Percentiles rank a stretch among this genome's conserved stretches.
These are phyloP conservation scores for Numenius phaeopus DNA, from an alignment of 2,797 vertebrate genomes.

Conservation along the genomic window DNA sequence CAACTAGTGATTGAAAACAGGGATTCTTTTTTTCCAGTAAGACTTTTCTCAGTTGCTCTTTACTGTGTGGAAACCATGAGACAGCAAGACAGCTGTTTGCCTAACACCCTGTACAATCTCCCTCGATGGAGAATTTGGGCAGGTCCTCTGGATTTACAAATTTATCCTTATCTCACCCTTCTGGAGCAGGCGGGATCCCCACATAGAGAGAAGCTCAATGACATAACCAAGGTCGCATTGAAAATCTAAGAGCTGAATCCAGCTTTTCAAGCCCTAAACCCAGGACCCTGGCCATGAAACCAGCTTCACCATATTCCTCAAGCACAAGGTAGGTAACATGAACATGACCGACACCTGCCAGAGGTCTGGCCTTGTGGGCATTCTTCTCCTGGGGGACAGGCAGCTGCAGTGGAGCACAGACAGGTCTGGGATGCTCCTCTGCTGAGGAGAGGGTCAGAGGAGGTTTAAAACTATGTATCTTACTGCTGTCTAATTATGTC, in stretches of 20 bases:
- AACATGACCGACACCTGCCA: background rate
- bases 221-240: background rate
- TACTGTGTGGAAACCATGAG: background rate
- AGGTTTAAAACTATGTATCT: background rate
- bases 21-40: background rate
- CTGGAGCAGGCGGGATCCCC: fast-evolving
- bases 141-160: background rate
- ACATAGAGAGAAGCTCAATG: background rate
- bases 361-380: background rate
- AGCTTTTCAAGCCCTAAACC: background rate
- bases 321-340: background rate
- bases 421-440: background rate
- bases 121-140: background rate
- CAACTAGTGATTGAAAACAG: background rate
- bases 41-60: background rate
- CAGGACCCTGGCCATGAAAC: background rate
- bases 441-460: background rate
- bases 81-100: background rate
- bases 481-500: background rate
- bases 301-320: background rate
- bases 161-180: background rate
- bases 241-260: background rate
- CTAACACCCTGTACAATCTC: background rate
- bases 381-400: background rate
- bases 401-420: background rate